Percentiles rank a stretch among this genome's conserved stretches.
Evolutionary conservation across 2,113 vertebrate species (phyloP).

Genomic region (Nipponia nippon): DNA sequence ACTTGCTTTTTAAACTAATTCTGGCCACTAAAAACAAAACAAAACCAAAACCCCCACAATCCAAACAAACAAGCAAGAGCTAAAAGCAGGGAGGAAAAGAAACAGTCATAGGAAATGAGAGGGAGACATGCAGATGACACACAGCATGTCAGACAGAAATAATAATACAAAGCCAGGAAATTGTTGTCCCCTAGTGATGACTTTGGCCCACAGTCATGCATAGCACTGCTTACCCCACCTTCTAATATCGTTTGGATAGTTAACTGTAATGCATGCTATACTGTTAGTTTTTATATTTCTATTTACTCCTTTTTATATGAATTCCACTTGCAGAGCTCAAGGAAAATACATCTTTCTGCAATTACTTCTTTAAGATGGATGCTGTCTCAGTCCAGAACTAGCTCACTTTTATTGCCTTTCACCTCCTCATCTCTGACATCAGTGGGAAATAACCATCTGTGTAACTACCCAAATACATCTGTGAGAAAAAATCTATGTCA

Average conservation of each 20-base stretch:
- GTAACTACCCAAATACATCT: neutral
- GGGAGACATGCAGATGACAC: slow-evolving; percentile 1
- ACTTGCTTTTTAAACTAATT: neutral
- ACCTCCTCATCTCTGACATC: neutral
- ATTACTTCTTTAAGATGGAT: neutral
- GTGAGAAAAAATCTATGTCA: neutral
- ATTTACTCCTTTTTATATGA: neutral
- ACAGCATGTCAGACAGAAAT: slow-evolving; percentile 21
- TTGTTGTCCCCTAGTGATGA: neutral
- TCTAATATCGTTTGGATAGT: neutral
- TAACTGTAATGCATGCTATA: neutral
- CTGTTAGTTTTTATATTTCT: neutral
- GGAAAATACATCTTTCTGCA: neutral
- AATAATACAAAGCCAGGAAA: slow-evolving; percentile 48
- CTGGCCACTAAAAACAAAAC: neutral
- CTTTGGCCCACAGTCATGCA: neutral
- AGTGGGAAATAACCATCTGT: neutral
- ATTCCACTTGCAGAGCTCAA: neutral
- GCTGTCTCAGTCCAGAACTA: neutral
- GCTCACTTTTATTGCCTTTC: neutral
- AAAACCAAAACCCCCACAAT: neutral
- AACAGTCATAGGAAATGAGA: slow-evolving; percentile 42
- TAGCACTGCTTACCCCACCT: neutral
- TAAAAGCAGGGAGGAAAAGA: slow-evolving; percentile 14
- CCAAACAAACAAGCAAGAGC: neutral